Evolutionary conservation across 2,113 vertebrate species (phyloP), one percentile per base, ranked within the genome.

Genomic region (Cepphus grylle): DNA sequence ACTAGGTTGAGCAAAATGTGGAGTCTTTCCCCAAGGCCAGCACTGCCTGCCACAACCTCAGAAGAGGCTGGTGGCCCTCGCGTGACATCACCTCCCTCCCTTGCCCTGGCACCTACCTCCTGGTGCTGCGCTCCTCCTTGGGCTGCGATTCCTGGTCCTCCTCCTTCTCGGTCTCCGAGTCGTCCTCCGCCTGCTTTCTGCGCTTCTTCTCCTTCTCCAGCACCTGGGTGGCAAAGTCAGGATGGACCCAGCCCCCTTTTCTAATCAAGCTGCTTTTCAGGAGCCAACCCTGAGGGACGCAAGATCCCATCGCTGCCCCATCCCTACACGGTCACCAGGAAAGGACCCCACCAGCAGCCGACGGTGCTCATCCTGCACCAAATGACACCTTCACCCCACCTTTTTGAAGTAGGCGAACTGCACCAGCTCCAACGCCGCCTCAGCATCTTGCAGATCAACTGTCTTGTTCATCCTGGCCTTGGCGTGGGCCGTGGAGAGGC

Each of bases 401-500:
- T 99, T 99, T 95, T 99, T 99, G 94, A 99, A 99, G 97, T 99
- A 99, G 34, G 99, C 99, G 0, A 99, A 99, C 96, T 99, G 99
- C 95, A 99, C 99, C 17, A 99, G 98, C 96, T 99, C 99, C 96
- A 99, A 98, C 0, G 99, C 99, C 3, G 99, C 99, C 95, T 99
- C 99, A 0, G 99, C 98, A 20, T 99, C 99, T 95, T 99, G 97
- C 88, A 99, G 97, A 86, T 99, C 99, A 42, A 99, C 98, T 0
- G 98, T 98, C 96, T 99, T 99, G 97, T 98, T 99, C 99, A 99
- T 99, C 55, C 99, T 99, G 74, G 99, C 98, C 96, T 99, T 99
- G 53, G 99, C 99, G 0, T 99, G 99, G 3, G 99, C 99, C 0
- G 99, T 99, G 88, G 99, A 98, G 94, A 99, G 98, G 36, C 99